Evolutionary conservation across 2,888 invertebrate species (phyloP), one percentile per base, ranked within the genome.

Genomic region (Tortrix viridana): DNA sequence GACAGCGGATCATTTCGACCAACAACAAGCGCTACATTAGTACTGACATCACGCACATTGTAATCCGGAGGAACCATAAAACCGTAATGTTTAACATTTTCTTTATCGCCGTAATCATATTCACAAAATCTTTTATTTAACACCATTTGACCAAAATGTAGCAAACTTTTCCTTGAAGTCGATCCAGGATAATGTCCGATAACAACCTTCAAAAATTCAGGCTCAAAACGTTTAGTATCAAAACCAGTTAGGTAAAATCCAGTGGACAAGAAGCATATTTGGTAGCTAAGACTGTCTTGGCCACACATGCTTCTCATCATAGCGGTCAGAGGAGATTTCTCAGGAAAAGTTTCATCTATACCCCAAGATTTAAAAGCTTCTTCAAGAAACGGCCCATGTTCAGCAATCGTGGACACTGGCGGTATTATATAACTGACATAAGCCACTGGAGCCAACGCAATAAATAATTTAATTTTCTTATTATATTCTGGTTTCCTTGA

Each of bases 1-100:
- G 94, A 86, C 18, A 94, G 68, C 75, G 85, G 89, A 69, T 95
- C 95, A 44, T 93, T 92, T 1, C 75, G 80, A 7, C 92, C 92
- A 64, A 85, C 92, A 62, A 93, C 85, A 12, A 94, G 68, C 7
- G 74, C 75, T 0, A 76, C 62, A 0, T 70, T 70, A 70, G 80
- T 76, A 0, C 72, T 80, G 6, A 85, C 73, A 52, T 76, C 75
- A 12, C 52, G 68, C 52, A 86, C 57, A 41, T 84, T 72, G 53
- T 86, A 86, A 0, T 66, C 59, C 0, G 85, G 85, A 0, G 85
- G 79, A 0, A 50, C 44, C 0, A 14, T 16, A 0, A 72, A 70
- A 0, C 73, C 70, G 37, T 86, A 86, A 0, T 56, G 16, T 0
- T 52, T 19, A 43, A 79, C 37, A 60, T 86, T 87, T 23, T 67